A percentile compares a stretch with the other conserved stretches of the same genome.
phyloP scores from a whole-genome alignment of 2,888 invertebrate genomes.

The Bimastos eiseni region DNA sequence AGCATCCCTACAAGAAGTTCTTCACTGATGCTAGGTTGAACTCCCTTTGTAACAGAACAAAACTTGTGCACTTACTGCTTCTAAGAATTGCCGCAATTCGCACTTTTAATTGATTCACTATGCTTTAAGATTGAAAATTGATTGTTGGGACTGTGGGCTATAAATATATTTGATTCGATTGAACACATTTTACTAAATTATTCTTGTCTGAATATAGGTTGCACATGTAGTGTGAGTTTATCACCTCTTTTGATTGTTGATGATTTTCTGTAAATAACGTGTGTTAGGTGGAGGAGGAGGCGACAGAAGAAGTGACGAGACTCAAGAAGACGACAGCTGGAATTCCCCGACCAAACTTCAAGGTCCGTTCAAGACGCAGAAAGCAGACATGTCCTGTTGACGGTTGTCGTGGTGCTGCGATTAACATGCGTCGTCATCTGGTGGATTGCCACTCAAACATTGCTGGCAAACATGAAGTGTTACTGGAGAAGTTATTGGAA shows the following conservation, averaged over 20 bases:
- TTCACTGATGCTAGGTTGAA: too few relatives aligned
- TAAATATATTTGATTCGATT: too few relatives aligned
- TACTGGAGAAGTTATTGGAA: background rate
- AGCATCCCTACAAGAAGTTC: too few relatives aligned
- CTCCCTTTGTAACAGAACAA: too few relatives aligned
- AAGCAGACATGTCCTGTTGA: background rate
- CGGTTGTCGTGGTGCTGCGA: conserved; percentile 2
- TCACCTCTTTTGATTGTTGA: background rate
- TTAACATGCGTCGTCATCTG: background rate
- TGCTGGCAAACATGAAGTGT: background rate
- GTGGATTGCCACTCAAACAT: background rate
- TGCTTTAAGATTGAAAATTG: too few relatives aligned
- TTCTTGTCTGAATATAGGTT: too few relatives aligned
- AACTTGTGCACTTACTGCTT: too few relatives aligned
- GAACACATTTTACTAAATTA: too few relatives aligned
- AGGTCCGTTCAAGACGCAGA: conserved; percentile 4
- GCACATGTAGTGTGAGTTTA: background rate
- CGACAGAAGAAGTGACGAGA: background rate
- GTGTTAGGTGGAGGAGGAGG: too few relatives aligned
- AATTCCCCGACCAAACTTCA: background rate
- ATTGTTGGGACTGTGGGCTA: too few relatives aligned
- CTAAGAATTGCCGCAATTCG: too few relatives aligned
- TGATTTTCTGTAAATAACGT: background rate
- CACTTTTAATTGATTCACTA: too few relatives aligned
- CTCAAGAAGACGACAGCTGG: background rate